A percentile compares a stretch with the other conserved stretches of the same genome.
phyloP scores from a whole-genome alignment of 2,888 invertebrate genomes.

The Leptura quadrifasciata region DNA sequence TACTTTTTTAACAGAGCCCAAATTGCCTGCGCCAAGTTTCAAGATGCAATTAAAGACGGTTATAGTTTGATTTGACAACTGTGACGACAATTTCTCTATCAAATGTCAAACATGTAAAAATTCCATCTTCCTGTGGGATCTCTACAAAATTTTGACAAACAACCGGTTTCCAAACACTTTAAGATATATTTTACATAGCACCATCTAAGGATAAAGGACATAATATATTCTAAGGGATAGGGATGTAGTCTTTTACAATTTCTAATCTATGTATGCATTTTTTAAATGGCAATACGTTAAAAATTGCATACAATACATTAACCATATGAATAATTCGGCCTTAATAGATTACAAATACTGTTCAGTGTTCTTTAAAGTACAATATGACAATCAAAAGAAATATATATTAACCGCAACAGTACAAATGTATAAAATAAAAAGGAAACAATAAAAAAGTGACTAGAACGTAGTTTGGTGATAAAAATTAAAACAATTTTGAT shows the following conservation, averaged over 20 bases:
- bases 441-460: constrained; percentile 30
- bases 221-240: constrained; percentile 11
- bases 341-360: constrained; percentile 23
- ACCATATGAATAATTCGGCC: constrained; percentile 35
- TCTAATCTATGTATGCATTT: constrained; percentile 40
- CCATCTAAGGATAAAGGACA: constrained; percentile 32
- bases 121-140: too few species aligned
- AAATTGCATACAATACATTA: constrained; percentile 50
- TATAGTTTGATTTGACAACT: background rate
- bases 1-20: too few species aligned
- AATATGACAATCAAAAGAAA: constrained; percentile 21
- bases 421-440: constrained; percentile 31
- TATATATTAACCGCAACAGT: constrained; percentile 10
- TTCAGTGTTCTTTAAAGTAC: constrained; percentile 23
- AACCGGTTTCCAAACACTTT: background rate
- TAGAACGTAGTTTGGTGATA: constrained; percentile 14
- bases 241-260: constrained; percentile 26
- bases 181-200: constrained; percentile 30
- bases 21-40: too few species aligned
- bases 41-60: too few species aligned
- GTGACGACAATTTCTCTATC: background rate
- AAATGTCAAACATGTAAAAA: too few species aligned
- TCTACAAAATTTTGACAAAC: too few species aligned
- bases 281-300: constrained; percentile 33
- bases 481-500: constrained; percentile 33